A percentile compares a stretch with the other conserved stretches of the same genome.
These are phyloP conservation scores for Opisthograptis luteolata DNA, from an alignment of 2,888 invertebrate species.

Conservation along the genomic window DNA sequence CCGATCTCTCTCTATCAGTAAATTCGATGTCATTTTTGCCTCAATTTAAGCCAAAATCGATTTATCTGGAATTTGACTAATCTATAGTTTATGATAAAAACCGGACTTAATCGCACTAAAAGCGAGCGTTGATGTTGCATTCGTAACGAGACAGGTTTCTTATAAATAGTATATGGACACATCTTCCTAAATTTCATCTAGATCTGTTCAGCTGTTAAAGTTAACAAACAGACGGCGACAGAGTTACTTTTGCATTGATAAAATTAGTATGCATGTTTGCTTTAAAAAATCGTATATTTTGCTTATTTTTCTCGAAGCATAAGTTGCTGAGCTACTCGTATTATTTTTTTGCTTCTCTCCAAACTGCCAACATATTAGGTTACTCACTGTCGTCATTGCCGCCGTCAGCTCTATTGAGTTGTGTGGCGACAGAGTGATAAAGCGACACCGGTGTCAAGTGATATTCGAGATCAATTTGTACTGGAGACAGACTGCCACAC, in stretches of 20 bases:
- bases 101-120: too few relatives aligned
- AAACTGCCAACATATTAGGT: slow-evolving; percentile 2
- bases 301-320: too few relatives aligned
- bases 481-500: slow-evolving; percentile 34
- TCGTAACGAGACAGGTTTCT: too few relatives aligned
- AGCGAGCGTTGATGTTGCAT: too few relatives aligned
- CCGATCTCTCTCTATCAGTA: not conserved
- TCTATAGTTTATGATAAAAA: too few relatives aligned
- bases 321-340: not conserved
- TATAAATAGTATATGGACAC: too few relatives aligned
- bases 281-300: too few relatives aligned
- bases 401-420: slow-evolving; percentile 39
- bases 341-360: not conserved
- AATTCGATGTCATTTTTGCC: slow-evolving; percentile 11
- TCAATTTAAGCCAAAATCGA: not conserved
- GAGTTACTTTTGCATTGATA: too few relatives aligned
- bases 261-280: too few relatives aligned
- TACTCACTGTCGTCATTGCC: slow-evolving; percentile 25
- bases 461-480: slow-evolving; percentile 41
- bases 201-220: too few relatives aligned
- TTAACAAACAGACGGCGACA: too few relatives aligned
- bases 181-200: too few relatives aligned
- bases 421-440: slow-evolving; percentile 45
- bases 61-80: slow-evolving; percentile 14
- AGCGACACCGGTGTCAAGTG: slow-evolving; percentile 49